Evolutionary conservation across 2,113 vertebrate genomes (phyloP).

Genomic region (Nematolebias whitei): DNA sequence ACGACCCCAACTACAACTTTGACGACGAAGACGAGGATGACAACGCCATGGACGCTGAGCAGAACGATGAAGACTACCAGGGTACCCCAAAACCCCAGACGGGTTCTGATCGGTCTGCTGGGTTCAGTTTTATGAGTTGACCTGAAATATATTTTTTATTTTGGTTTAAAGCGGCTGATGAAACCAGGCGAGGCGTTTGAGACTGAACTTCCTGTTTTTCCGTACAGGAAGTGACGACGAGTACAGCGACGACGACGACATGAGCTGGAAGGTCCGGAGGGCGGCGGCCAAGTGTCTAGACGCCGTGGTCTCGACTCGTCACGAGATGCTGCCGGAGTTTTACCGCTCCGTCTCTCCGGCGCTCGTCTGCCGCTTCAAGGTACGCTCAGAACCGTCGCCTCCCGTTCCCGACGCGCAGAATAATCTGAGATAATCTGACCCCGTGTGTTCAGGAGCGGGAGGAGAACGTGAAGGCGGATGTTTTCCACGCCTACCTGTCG

Average conservation of each 20-base stretch:
- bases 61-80: slow-evolving; percentile 97
- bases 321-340: slow-evolving; percentile 98
- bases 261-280: slow-evolving; percentile 99
- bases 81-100: slow-evolving; percentile 71
- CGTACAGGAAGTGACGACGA: slow-evolving; percentile 93
- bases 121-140: too few species aligned
- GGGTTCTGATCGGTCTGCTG: too few species aligned
- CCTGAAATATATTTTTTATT: too few species aligned
- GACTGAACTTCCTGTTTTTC: neutral
- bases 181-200: too few species aligned
- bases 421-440: neutral
- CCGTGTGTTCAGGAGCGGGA: slow-evolving; percentile 83
- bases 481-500: slow-evolving; percentile 98
- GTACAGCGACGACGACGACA: slow-evolving; percentile 98
- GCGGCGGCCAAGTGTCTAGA: slow-evolving; percentile 97
- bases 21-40: slow-evolving; percentile 99
- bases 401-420: neutral
- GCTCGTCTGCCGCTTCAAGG: slow-evolving; percentile 94
- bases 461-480: slow-evolving; percentile 98
- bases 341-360: slow-evolving; percentile 97
- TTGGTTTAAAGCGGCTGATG: too few species aligned
- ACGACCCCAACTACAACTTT: slow-evolving; percentile 99
- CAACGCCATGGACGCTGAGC: slow-evolving; percentile 97
- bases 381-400: neutral
- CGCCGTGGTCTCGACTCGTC: slow-evolving; percentile 95